phyloP scores from a whole-genome alignment of 2,888 invertebrate genomes.

The Anthophora plumipes region DNA sequence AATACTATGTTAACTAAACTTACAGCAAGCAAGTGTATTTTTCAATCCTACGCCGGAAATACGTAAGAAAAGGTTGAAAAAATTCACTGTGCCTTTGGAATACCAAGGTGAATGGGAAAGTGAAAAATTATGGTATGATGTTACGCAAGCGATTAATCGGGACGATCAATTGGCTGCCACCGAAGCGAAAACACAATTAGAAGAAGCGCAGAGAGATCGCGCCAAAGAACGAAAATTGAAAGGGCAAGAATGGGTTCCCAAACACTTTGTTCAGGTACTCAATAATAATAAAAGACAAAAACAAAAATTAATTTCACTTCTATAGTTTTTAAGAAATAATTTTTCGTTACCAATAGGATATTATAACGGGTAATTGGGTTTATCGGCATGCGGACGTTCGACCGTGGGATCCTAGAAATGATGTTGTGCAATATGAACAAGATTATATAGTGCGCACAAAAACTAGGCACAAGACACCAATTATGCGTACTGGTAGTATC shows the following conservation, averaged over 20 bases:
- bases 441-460: constrained; percentile 92
- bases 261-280: constrained; percentile 89
- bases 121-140: constrained; percentile 94
- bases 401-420: constrained; percentile 95
- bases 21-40: constrained; percentile 88
- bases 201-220: constrained; percentile 92
- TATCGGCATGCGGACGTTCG: constrained; percentile 92
- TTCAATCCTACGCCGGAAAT: constrained; percentile 91
- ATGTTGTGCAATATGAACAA: constrained; percentile 94
- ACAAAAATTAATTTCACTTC: neutral
- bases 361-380: constrained; percentile 88
- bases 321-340: neutral
- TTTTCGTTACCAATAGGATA: constrained; percentile 76
- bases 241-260: constrained; percentile 90
- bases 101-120: constrained; percentile 93
- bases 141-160: constrained; percentile 92
- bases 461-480: constrained; percentile 90
- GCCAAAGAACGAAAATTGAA: constrained; percentile 89
- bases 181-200: constrained; percentile 95
- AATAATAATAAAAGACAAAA: neutral
- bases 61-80: constrained; percentile 89
- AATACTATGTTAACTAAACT: constrained; percentile 35
- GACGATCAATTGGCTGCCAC: constrained; percentile 95
- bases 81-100: constrained; percentile 92
- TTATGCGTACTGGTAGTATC: constrained; percentile 90